phyloP scores from a whole-genome alignment of 2,113 vertebrate genomes.

The Ondatra zibethicus region DNA sequence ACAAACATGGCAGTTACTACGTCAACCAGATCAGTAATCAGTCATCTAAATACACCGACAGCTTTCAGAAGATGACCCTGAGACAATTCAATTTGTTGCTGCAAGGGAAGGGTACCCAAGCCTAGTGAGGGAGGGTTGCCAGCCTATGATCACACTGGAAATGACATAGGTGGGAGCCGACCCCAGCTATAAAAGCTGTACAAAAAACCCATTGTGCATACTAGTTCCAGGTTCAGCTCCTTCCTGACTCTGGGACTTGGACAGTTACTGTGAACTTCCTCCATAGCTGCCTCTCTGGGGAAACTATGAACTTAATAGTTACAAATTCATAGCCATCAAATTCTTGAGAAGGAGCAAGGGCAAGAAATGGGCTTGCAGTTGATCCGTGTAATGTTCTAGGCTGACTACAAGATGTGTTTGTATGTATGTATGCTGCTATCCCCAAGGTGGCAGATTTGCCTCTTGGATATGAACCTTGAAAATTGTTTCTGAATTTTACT shows the following conservation, averaged over 20 bases:
- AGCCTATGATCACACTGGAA: background rate
- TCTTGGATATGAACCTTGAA: slow-evolving; percentile 36
- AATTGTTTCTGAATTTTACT: background rate
- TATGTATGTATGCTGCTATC: background rate
- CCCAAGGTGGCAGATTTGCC: background rate
- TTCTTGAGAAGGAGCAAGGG: background rate
- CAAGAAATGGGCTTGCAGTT: background rate
- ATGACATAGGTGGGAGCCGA: background rate
- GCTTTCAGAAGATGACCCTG: background rate
- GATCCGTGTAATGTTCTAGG: background rate
- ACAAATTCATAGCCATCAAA: background rate
- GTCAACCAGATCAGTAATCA: background rate
- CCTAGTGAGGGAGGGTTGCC: background rate
- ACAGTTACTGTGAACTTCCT: background rate
- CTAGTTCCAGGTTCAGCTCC: background rate
- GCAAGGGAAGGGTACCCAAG: background rate
- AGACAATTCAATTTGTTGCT: background rate
- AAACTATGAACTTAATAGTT: background rate
- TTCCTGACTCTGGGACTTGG: background rate
- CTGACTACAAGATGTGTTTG: background rate
- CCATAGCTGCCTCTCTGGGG: background rate
- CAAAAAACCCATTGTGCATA: background rate
- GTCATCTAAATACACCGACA: background rate
- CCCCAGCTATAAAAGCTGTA: background rate
- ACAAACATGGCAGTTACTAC: background rate